These are phyloP conservation scores for Mesocentrotus franciscanus DNA, from an alignment of 53 echinoderm and acorn worm species.

Conservation along the genomic window DNA sequence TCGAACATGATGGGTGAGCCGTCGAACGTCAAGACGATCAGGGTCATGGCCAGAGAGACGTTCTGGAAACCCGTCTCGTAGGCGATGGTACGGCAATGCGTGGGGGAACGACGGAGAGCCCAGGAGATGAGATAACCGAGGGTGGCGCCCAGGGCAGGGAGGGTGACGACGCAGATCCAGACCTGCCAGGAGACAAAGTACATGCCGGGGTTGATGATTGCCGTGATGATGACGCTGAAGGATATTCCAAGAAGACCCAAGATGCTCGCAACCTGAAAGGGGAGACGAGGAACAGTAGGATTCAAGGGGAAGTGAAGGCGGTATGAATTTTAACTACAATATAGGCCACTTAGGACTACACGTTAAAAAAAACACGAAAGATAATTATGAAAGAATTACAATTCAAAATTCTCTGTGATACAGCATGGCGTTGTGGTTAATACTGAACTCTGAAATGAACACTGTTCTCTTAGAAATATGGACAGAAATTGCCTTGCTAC, in stretches of 20 bases:
- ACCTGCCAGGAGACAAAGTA: conserved; percentile 82
- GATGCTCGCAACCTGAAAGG: conserved; percentile 77
- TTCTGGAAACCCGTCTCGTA: conserved; percentile 94
- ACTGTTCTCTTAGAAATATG: too few relatives aligned
- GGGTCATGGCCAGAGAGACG: conserved; percentile 81
- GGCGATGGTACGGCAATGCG: conserved; percentile 90
- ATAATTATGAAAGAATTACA: too few relatives aligned
- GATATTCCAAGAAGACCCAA: conserved; percentile 79
- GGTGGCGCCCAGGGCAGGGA: conserved; percentile 74
- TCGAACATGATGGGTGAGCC: conserved; percentile 72
- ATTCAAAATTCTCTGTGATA: too few relatives aligned
- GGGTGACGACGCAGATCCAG: conserved; percentile 75
- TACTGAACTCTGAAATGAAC: too few relatives aligned
- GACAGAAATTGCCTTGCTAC: too few relatives aligned
- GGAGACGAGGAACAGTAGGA: neutral
- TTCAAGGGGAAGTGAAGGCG: too few relatives aligned
- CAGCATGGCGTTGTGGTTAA: too few relatives aligned
- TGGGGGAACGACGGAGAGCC: conserved; percentile 74
- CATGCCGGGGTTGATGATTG: conserved; percentile 85
- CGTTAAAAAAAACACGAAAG: too few relatives aligned
- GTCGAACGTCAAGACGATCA: conserved; percentile 81
- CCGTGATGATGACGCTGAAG: conserved; percentile 73
- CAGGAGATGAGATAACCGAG: conserved; percentile 79
- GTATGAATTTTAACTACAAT: too few relatives aligned
- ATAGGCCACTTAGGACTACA: too few relatives aligned